phyloP scores from a whole-genome alignment of 2,797 vertebrate genomes.

The Crenichthys baileyi region DNA sequence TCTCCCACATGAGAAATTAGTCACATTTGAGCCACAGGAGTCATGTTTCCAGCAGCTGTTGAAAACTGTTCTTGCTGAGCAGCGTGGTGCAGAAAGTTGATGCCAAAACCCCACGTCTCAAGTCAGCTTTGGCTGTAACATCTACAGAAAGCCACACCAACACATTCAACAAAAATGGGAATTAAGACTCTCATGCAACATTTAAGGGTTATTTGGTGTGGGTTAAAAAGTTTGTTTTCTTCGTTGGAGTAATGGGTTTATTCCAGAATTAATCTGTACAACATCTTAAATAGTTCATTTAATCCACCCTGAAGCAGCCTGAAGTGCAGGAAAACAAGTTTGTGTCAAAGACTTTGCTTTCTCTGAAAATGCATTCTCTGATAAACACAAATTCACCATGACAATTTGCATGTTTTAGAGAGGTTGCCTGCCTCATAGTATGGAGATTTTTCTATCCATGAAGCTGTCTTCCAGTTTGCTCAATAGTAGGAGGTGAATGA shows the following conservation, averaged over 20 bases:
- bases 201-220: not conserved
- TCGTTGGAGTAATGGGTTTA: not conserved
- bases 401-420: not conserved
- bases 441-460: not conserved
- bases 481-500: not conserved
- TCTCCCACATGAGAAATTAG: conserved; percentile 14
- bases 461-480: not conserved
- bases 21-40: conserved; percentile 19
- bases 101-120: conserved; percentile 3
- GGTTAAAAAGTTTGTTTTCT: not conserved
- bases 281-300: not conserved
- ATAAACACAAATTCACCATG: not conserved
- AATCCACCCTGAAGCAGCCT: not conserved
- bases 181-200: not conserved
- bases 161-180: not conserved
- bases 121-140: not conserved
- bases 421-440: not conserved
- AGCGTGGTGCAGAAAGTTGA: not conserved
- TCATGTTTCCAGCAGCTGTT: conserved; percentile 29
- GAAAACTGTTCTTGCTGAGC: conserved; percentile 9
- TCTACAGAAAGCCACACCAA: not conserved
- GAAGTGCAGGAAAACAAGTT: conserved; percentile 4
- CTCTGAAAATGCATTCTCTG: not conserved
- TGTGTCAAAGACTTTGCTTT: not conserved
- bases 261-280: not conserved